Evolutionary conservation across 2,113 vertebrate genomes (phyloP), one percentile per base, ranked within the genome.

Genomic region (Mungos mungo): DNA sequence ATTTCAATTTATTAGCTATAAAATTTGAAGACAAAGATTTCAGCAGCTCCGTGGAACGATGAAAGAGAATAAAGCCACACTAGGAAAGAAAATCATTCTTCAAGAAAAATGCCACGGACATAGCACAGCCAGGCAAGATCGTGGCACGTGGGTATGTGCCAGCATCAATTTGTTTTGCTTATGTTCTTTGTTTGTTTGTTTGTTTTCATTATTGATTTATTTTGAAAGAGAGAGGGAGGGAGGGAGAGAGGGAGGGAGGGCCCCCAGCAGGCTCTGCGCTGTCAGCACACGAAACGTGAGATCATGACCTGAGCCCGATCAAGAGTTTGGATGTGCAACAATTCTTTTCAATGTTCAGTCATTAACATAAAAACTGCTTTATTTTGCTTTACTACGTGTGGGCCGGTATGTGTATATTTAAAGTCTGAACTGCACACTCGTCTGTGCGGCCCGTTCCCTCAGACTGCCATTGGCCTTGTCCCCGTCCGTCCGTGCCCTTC

Each of bases 391-490:
- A 65, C 54, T n/a, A 27, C 63, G 29, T 50, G 6, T 65, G 16
- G 18, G 4, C 2, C 2, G 19, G 4, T 29, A 3, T 27, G 27
- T 5, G 38, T n/a, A 3, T 35, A 31, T 79, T 80, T 87, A 45
- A 54, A 87, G 35, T n/a, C 45, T 45, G 45, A 45, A 45, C 45
- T 5, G 8, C 71, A 14, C 38, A 12, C 29, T 13, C 0, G 0
- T 4, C 35, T 35, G 13, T 7, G 13, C 3, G 6, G n/a, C 18
- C 81, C 18, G 41, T 33, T 18, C 52, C 52, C 65, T 12, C 33
- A 88, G 13, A 11, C 35, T 3, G 5, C 27, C 41, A 1, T 0
- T 2, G 45, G 66, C 3, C 27, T 47, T 38, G 0, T 0, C 25
- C 25, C 5, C 1, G 6, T 10, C 27, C 41, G 25, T 25, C 86